These are phyloP conservation scores for Sigmodon hispidus DNA, from an alignment of 2,113 vertebrate species.

Conservation along the genomic window DNA sequence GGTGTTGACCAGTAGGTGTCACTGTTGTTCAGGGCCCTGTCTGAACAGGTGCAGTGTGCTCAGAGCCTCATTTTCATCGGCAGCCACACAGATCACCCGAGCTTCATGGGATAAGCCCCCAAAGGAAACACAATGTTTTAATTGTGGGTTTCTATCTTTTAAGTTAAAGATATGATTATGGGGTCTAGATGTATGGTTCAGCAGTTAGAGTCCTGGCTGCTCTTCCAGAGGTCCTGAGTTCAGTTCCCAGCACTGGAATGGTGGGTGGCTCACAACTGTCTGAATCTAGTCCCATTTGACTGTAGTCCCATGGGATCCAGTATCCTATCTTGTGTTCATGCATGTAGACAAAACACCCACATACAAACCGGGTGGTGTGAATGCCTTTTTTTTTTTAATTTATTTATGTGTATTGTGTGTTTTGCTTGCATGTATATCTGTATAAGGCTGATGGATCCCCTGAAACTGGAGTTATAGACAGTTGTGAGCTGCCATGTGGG, in stretches of 20 bases:
- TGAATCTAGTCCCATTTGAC: neutral
- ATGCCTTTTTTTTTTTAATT: too few species aligned
- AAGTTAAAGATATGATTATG: neutral
- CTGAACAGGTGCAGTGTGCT: neutral
- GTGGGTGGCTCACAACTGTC: neutral
- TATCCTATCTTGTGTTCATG: neutral
- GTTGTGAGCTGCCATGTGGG: too few species aligned
- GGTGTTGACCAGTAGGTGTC: conserved; percentile 51
- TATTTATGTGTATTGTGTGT: too few species aligned
- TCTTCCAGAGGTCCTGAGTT: neutral
- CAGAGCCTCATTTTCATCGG: accelerated
- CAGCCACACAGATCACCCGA: too few species aligned
- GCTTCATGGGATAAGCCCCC: neutral
- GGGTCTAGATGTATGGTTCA: neutral
- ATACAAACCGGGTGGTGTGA: neutral
- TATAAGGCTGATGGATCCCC: too few species aligned
- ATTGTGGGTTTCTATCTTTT: neutral
- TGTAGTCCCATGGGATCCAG: neutral
- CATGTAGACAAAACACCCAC: neutral
- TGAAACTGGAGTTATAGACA: too few species aligned
- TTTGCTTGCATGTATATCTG: too few species aligned
- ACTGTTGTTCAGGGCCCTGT: conserved; percentile 16
- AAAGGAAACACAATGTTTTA: neutral
- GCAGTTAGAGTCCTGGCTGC: neutral
- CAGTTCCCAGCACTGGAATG: neutral